These are phyloP conservation scores for Lithodes maja DNA, from an alignment of 2,888 invertebrate species.

Conservation along the genomic window DNA sequence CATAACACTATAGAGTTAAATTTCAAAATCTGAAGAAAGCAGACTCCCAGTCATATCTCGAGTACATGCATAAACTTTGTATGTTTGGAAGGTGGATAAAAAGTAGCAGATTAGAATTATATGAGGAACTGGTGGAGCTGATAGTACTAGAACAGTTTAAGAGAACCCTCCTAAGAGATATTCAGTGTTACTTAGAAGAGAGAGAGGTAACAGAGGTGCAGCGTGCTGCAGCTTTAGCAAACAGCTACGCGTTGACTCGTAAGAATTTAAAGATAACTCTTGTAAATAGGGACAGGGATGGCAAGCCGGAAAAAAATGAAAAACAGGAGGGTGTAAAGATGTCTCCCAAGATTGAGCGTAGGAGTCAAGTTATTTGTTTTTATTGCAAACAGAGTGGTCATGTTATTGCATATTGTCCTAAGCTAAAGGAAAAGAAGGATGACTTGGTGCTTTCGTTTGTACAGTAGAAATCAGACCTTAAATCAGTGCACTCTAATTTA, in stretches of 20 bases:
- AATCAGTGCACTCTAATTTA: background rate
- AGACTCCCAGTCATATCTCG: background rate
- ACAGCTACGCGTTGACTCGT: background rate
- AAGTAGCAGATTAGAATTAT: background rate
- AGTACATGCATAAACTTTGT: background rate
- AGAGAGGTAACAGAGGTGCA: background rate
- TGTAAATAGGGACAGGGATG: constrained; percentile 4
- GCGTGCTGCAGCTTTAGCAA: background rate
- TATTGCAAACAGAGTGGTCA: constrained; percentile 11
- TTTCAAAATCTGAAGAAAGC: background rate
- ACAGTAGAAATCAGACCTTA: background rate
- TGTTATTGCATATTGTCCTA: background rate
- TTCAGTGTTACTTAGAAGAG: constrained; percentile 1
- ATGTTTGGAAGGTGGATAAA: constrained; percentile 11
- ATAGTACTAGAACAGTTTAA: background rate
- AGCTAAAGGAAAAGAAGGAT: background rate
- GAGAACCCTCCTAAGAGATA: background rate
- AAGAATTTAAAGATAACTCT: background rate
- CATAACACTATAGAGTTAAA: background rate
- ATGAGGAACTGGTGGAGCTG: background rate
- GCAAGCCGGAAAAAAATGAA: background rate
- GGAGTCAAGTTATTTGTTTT: background rate
- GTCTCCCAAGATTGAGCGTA: constrained; percentile 1
- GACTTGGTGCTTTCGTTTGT: background rate
- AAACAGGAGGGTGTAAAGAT: background rate